Evolutionary conservation across 2,888 invertebrate species (phyloP), one percentile per base, ranked within the genome.

Genomic region (Tipula confusa): DNA sequence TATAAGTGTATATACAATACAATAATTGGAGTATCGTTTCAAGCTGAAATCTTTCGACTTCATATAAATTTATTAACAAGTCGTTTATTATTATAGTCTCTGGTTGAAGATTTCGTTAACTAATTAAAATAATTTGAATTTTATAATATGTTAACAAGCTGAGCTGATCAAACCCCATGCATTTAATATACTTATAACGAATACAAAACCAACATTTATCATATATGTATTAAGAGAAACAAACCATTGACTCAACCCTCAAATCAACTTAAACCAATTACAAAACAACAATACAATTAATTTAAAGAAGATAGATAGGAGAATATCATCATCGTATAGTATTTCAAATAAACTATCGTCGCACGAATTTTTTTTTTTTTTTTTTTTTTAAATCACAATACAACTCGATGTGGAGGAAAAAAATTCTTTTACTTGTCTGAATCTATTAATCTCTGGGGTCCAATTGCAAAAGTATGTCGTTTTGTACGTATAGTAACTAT

Each of bases 121-220:
- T 64, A 64, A 64, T 64, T 64, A 64, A 64, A 64, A 64, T 64
- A 64, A 64, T 64, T 64, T 64, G 64, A 64, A 64, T 64, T 64
- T 64, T 64, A 64, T 64, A 64, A 64, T 64, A n/a, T n/a, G 9
- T 9, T 64, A 64, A 64, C 64, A 64, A 64, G 64, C 18, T 64
- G 64, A 64, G 64, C 18, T 64, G 64, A 64, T 64, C 64, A 64
- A 64, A 24, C 64, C 64, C 64, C 64, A 64, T n/a, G n/a, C n/a
- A n/a, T 64, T 64, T 64, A 64, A 64, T 9, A 24, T 9, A 64
- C n/a, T n/a, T n/a, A n/a, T n/a, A 6, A 64, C 24, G 24, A 24
- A 15, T 9, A 18, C 15, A 48, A 64, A 24, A 43, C 31, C 7
- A 43, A 43, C 64, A 64, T 64, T 64, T 64, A 64, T 64, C 64